phyloP scores from a whole-genome alignment of 2,113 vertebrate genomes.

The Mustelus asterias region DNA sequence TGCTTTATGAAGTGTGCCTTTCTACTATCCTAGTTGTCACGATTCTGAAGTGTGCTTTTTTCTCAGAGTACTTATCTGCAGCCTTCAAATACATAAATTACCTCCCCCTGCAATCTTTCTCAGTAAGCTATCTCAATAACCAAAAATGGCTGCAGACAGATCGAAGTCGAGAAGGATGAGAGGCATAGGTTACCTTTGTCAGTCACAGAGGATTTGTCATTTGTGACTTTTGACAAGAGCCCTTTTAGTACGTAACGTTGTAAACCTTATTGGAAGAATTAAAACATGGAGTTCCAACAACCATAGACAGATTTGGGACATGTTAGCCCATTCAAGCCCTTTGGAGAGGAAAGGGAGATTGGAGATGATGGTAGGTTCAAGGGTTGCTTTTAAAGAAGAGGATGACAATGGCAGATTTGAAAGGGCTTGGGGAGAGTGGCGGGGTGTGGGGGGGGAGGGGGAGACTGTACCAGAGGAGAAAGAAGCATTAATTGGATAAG shows the following conservation, averaged over 20 bases:
- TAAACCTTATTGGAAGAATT: not conserved
- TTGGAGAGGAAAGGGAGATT: not conserved
- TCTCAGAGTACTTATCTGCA: not conserved
- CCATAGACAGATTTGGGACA: not conserved
- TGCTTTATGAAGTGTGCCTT: no score
- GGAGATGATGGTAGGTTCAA: not conserved
- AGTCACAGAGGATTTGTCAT: not conserved
- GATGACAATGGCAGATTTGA: not conserved
- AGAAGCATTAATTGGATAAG: not conserved
- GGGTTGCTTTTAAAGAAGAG: not conserved
- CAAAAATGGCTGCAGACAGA: not conserved
- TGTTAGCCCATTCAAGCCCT: not conserved
- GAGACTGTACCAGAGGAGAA: not conserved
- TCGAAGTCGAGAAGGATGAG: not conserved
- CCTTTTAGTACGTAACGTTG: not conserved
- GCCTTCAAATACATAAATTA: not conserved
- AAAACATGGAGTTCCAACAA: not conserved
- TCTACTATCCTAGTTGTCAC: not conserved
- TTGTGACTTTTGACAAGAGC: not conserved
- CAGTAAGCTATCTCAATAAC: not conserved
- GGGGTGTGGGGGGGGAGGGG: no score
- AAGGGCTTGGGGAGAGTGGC: not conserved
- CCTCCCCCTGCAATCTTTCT: not conserved
- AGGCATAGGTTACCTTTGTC: not conserved
- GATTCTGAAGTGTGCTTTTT: not conserved